phyloP scores from a whole-genome alignment of 2,888 invertebrate species.

The Caenorhabditis sp. region DNA sequence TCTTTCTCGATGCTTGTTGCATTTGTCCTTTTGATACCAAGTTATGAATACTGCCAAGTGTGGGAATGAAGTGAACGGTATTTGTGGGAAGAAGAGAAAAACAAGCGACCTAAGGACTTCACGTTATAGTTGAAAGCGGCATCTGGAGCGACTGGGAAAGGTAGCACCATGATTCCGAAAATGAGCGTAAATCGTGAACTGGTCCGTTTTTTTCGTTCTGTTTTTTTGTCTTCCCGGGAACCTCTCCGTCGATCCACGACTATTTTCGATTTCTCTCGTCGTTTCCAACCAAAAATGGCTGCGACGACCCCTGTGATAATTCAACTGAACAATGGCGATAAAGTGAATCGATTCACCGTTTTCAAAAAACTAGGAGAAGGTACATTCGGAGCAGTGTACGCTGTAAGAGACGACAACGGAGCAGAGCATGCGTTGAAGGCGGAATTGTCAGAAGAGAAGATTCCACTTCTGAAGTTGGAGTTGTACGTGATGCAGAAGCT shows the following conservation, averaged over 20 bases:
- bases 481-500: constrained; percentile 76
- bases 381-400: constrained; percentile 78
- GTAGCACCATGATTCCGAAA: no score
- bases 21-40: constrained; percentile 54
- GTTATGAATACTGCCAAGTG: constrained; percentile 32
- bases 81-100: neutral
- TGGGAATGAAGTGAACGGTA: constrained; percentile 17
- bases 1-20: constrained; percentile 41
- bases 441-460: constrained; percentile 68
- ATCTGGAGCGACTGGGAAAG: no score
- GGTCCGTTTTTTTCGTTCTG: no score
- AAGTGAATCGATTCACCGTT: constrained; percentile 68
- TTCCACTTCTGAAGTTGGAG: constrained; percentile 76
- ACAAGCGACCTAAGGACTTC: neutral
- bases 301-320: constrained; percentile 55
- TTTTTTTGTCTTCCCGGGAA: no score
- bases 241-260: no score
- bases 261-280: neutral
- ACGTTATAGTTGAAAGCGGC: neutral
- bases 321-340: constrained; percentile 62
- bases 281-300: constrained; percentile 10
- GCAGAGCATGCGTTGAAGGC: constrained; percentile 75
- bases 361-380: constrained; percentile 76
- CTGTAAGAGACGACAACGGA: constrained; percentile 65
- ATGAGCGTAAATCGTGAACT: no score